Percentiles rank a stretch among this genome's conserved stretches.
Conservation (phyloP, 2,113 vertebrate genomes). For the Sula dactylatra region DNA sequence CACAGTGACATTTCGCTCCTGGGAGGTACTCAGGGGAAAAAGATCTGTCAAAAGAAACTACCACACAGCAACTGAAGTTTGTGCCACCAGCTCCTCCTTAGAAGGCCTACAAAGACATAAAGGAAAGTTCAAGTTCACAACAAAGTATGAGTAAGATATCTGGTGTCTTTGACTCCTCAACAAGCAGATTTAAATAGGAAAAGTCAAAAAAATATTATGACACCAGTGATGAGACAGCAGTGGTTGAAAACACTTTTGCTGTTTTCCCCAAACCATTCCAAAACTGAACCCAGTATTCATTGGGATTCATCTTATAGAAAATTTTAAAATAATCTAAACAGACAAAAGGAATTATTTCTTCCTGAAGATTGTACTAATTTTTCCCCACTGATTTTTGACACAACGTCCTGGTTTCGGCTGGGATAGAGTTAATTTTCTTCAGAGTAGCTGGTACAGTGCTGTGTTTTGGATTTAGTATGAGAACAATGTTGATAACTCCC, state of each 20-base stretch:
- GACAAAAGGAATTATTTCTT: background rate
- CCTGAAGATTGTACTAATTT: background rate
- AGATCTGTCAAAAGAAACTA: conserved; percentile 47
- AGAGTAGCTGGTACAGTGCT: no score
- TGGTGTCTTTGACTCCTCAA: background rate
- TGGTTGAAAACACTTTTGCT: background rate
- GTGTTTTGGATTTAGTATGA: no score
- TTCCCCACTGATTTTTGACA: background rate
- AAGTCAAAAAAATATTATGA: background rate
- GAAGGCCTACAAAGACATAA: background rate
- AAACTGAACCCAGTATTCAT: background rate
- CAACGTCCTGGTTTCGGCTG: background rate
- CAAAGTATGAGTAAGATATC: background rate
- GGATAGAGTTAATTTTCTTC: no score
- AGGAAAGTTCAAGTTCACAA: background rate
- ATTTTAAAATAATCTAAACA: background rate
- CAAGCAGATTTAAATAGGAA: background rate
- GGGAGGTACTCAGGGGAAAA: background rate
- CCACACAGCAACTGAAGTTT: background rate
- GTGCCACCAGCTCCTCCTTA: background rate
- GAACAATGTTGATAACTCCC: no score
- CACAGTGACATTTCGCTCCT: conserved; percentile 27
- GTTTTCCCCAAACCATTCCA: background rate
- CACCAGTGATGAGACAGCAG: background rate
- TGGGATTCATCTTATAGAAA: background rate